Evolutionary conservation across 1,140 invertebrate genomes (phyloP), one percentile per base, ranked within the genome.

Genomic region (Latrodectus geometricus): DNA sequence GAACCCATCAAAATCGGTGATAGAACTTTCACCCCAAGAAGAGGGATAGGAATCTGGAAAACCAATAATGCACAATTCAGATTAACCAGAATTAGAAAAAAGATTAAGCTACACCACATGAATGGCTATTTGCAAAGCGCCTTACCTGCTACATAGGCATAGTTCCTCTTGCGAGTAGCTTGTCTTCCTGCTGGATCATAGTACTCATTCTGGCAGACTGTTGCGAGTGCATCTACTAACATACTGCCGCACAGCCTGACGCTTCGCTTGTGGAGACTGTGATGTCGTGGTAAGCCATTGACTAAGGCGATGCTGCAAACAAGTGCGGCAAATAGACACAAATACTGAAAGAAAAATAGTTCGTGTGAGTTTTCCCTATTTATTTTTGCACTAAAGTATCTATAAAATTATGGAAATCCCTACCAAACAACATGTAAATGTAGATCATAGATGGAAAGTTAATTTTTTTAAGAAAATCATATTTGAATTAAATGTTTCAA

Each of bases 151-250:
- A n/a, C 50, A 17, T 85, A 70, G 8, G 73, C 73, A 48, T 84
- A 77, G 21, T 76, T 85, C 17, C 83, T 85, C 54, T 84, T 84
- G 14, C 56, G 65, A 48, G 73, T 84, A 9, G 23, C 14, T 52
- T 68, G 81, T 23, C 48, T 75, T 65, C 54, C 12, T 20, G 48
- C 65, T 15, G 84, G 84, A 9, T 79, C 84, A 20, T 86, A 86
- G 68, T 86, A 86, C 61, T 86, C 84, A 35, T 21, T 79, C 15
- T 86, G 23, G 20, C 84, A 86, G 8, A 86, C 68, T 17, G 76
- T 17, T 17, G 84, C 84, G 4, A 86, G 68, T 15, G 84, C 84
- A 0, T 86, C 84, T 0, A 86, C 84, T 8, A 86, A 9, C 75
- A 79, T 73, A 9, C 56, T 69, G 8, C 84, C 84, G 17, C 84